Evolutionary conservation across 2,113 vertebrate genomes (phyloP).

Genomic region (Castor canadensis): DNA sequence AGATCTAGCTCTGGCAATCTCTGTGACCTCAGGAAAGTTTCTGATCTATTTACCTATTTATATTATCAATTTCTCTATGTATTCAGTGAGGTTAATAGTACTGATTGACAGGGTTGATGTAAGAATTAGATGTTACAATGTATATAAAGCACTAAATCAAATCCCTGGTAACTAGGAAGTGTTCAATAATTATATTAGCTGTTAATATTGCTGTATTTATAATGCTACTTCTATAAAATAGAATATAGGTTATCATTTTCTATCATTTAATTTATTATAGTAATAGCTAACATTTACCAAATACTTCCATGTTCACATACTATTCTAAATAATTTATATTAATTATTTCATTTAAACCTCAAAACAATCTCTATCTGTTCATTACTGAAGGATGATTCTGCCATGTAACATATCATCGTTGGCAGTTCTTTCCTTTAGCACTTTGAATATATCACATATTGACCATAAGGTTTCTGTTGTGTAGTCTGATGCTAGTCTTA

Average conservation of each 20-base stretch:
- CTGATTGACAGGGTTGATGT: not conserved
- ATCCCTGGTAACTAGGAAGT: not conserved
- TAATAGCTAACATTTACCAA: not conserved
- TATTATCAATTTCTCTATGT: not conserved
- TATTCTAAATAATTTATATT: not conserved
- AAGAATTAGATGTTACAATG: not conserved
- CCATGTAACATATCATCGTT: no score
- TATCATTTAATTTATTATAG: not conserved
- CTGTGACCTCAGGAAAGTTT: not conserved
- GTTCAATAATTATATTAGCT: not conserved
- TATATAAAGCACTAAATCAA: not conserved
- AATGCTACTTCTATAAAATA: not conserved
- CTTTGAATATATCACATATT: no score
- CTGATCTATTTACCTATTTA: not conserved
- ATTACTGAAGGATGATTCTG: no score
- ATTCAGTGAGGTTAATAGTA: not conserved
- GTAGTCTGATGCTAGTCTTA: no score
- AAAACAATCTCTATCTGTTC: no score
- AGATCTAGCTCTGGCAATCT: not conserved
- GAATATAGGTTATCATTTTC: not conserved
- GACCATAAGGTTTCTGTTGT: no score
- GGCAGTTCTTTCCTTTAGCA: no score
- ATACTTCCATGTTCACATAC: not conserved
- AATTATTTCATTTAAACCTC: conserved; percentile 7
- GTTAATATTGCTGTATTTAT: not conserved